Percentiles rank a stretch among this genome's conserved stretches.
These are phyloP conservation scores for Nymphalis urticae DNA, from an alignment of 2,888 invertebrate genomes.

Conservation along the genomic window DNA sequence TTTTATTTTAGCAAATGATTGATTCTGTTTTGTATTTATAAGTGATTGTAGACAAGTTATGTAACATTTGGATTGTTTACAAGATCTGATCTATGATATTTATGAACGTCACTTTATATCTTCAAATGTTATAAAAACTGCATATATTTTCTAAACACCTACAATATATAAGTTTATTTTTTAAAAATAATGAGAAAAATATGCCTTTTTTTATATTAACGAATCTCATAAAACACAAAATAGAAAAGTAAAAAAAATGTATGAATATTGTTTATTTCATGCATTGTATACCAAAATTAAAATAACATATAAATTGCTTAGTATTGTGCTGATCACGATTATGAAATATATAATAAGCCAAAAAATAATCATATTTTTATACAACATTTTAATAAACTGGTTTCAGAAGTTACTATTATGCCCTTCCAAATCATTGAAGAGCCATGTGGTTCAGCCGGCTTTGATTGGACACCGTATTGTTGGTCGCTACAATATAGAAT, in stretches of 20 bases:
- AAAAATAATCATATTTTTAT: too few relatives aligned
- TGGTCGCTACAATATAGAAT: conserved; percentile 83
- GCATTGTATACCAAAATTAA: too few relatives aligned
- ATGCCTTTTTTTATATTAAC: too few relatives aligned
- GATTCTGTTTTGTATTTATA: conserved; percentile 13
- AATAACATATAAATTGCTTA: too few relatives aligned
- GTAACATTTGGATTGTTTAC: conserved; percentile 19
- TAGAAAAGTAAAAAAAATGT: too few relatives aligned
- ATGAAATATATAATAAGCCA: neutral
- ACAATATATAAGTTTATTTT: neutral
- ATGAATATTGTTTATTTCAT: too few relatives aligned
- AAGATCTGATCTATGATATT: neutral
- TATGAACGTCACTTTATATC: conserved; percentile 8
- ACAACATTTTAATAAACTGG: conserved; percentile 1
- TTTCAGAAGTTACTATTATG: conserved; percentile 79
- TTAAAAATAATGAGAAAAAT: neutral
- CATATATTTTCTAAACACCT: neutral
- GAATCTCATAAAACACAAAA: too few relatives aligned
- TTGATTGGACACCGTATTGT: conserved; percentile 79
- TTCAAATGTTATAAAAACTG: neutral
- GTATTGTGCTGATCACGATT: too few relatives aligned
- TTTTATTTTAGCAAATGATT: conserved; percentile 6
- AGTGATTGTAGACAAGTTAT: conserved; percentile 23
- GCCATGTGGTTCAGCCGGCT: conserved; percentile 80
- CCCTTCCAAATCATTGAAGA: conserved; percentile 71